Evolutionary conservation across 2,797 vertebrate species (phyloP).

Genomic region (Lacerta viridis): DNA sequence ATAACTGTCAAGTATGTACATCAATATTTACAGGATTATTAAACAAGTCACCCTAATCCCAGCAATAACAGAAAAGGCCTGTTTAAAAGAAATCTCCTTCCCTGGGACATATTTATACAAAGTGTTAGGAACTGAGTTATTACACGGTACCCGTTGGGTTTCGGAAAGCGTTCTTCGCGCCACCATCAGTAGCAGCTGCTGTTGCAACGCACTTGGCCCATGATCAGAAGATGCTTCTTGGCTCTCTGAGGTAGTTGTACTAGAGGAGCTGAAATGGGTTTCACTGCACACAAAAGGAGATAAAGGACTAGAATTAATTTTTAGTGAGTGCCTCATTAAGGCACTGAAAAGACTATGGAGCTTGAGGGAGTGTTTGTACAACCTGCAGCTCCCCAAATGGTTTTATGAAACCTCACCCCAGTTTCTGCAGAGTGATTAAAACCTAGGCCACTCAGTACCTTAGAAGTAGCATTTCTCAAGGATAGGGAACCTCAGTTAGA

Average conservation of each 20-base stretch:
- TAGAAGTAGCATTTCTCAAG: conserved; percentile 24
- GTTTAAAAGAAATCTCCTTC: conserved; percentile 17
- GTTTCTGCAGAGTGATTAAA: not conserved
- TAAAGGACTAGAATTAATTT: conserved; percentile 14
- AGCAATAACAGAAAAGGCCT: conserved; percentile 23
- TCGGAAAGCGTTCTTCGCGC: conserved; percentile 80
- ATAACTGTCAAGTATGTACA: not conserved
- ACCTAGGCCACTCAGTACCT: conserved; percentile 12
- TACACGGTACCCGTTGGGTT: conserved; percentile 74
- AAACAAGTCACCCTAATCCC: conserved; percentile 34
- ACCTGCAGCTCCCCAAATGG: conserved; percentile 14
- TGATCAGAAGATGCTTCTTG: conserved; percentile 79
- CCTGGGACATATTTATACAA: conserved; percentile 44
- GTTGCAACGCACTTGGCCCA: conserved; percentile 77
- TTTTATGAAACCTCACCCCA: conserved; percentile 17
- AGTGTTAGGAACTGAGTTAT: conserved; percentile 39
- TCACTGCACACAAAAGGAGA: conserved; percentile 73
- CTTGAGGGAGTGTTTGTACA: not conserved
- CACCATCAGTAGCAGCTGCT: conserved; percentile 81
- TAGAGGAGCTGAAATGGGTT: conserved; percentile 79
- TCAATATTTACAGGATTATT: conserved; percentile 19
- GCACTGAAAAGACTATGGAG: not conserved
- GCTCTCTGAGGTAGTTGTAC: conserved; percentile 80
- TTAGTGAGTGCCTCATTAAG: not conserved
- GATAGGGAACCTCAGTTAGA: not conserved